These are phyloP conservation scores for Polymixis lichenea DNA, from an alignment of 2,888 invertebrate species.

Conservation along the genomic window DNA sequence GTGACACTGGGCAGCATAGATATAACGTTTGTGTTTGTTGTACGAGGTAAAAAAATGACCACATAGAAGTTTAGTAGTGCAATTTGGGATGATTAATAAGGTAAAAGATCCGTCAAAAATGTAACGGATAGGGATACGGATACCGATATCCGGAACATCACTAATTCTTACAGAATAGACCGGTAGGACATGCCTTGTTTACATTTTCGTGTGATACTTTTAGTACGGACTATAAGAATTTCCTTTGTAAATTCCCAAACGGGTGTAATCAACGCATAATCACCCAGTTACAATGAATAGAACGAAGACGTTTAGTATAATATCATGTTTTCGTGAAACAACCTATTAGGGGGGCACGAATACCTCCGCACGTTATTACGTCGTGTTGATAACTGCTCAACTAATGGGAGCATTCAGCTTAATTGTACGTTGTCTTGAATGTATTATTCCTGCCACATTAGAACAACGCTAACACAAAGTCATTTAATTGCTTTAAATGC, in stretches of 20 bases:
- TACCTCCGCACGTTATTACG: neutral
- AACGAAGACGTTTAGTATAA: constrained; percentile 2
- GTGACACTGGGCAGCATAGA: no score
- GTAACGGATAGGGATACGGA: no score
- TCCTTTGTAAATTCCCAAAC: neutral
- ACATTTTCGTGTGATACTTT: neutral
- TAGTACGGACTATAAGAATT: neutral
- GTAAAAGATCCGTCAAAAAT: no score
- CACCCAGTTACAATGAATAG: neutral
- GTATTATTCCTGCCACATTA: neutral
- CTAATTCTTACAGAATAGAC: no score
- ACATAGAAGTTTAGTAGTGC: no score
- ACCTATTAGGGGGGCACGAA: neutral
- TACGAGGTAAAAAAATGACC: no score
- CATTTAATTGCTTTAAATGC: neutral
- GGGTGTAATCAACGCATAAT: neutral
- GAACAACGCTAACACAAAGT: neutral
- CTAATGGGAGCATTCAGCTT: neutral
- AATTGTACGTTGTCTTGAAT: neutral
- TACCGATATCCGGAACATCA: no score
- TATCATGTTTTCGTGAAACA: neutral
- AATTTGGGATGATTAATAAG: no score
- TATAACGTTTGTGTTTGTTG: no score
- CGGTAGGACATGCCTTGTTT: neutral
- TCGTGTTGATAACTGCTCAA: neutral